phyloP scores from a whole-genome alignment of 2,888 invertebrate species.

The Alloscopus bannaensis region DNA sequence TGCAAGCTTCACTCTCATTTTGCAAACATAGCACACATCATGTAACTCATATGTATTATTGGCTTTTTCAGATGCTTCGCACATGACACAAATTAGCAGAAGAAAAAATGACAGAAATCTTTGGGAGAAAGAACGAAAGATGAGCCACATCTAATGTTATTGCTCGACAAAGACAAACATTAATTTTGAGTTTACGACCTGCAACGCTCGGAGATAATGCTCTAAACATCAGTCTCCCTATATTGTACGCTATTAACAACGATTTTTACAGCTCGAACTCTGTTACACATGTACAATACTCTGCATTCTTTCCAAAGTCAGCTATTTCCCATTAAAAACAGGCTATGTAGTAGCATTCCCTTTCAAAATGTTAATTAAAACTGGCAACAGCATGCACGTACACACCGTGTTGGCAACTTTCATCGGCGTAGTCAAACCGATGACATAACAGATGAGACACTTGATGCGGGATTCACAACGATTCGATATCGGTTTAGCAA shows the following conservation, averaged over 20 bases:
- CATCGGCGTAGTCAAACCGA: neutral
- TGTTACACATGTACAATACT: conserved; percentile 13
- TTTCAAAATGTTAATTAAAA: conserved; percentile 1
- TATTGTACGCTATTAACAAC: neutral
- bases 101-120: conserved; percentile 1
- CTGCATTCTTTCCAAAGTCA: conserved; percentile 6
- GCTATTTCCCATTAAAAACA: conserved; percentile 9
- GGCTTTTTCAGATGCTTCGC: neutral
- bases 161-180: conserved; percentile 13
- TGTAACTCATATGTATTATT: neutral
- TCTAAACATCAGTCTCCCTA: conserved; percentile 3
- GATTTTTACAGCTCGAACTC: too few species aligned
- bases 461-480: conserved; percentile 8
- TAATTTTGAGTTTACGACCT: conserved; percentile 32
- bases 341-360: conserved; percentile 16
- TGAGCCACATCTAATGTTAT: conserved; percentile 32
- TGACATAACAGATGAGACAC: conserved; percentile 8
- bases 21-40: conserved; percentile 1
- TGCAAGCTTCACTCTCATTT: too few species aligned
- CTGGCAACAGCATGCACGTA: conserved; percentile 1
- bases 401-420: neutral
- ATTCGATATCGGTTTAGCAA: too few species aligned
- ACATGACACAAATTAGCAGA: conserved; percentile 13
- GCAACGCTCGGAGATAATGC: conserved; percentile 22
- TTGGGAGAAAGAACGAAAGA: conserved; percentile 23